Evolutionary conservation across 1,140 invertebrate species (phyloP), one percentile per base, ranked within the genome.

Genomic region (Ostrea denselamellosa): DNA sequence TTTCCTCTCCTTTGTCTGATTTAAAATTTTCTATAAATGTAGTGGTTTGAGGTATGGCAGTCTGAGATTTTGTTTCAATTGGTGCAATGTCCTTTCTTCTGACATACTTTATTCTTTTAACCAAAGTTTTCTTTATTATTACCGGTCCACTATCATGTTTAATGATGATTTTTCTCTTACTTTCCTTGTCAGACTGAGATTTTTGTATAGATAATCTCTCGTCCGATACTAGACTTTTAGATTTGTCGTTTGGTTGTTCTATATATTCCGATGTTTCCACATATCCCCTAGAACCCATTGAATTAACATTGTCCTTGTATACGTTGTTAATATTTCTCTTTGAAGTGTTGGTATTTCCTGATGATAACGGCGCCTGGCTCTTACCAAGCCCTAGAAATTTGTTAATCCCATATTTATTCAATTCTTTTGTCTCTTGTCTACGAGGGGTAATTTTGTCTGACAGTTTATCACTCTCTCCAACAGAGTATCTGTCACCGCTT

Each of bases 91-190:
- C 68, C 8, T 77, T 77, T 77, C 22, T 77, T 77, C 28, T 77
- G 9, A 77, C 25, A 34, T 77, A 77, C 28, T 77, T 77, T 2
- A 77, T 77, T 77, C 28, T 77, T 28, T 77, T 77, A 12, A 77
- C 68, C 28, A 77, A 34, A 28, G 68, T 77, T 25, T 77, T 77
- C 68, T 34, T 77, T 25, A 77, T 10, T 17, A 77, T 77, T 4
- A 77, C 68, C 14, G 68, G 68, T 8, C 68, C 28, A 9, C 14
- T 77, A 4, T 77, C 68, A 34, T 77, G 68, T 34, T 77, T 77
- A 14, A 77, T 77, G 14, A 77, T 77, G 22, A 77, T 25, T 25
- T 77, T 77, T 8, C 25, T 77, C 28, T 34, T 22, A 10, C 12
- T 28, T 25, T 77, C 28, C 25, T 77, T 77, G 2, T 77, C 25